These are phyloP conservation scores for Petromus typicus DNA, from an alignment of 2,113 vertebrate species.

Conservation along the genomic window DNA sequence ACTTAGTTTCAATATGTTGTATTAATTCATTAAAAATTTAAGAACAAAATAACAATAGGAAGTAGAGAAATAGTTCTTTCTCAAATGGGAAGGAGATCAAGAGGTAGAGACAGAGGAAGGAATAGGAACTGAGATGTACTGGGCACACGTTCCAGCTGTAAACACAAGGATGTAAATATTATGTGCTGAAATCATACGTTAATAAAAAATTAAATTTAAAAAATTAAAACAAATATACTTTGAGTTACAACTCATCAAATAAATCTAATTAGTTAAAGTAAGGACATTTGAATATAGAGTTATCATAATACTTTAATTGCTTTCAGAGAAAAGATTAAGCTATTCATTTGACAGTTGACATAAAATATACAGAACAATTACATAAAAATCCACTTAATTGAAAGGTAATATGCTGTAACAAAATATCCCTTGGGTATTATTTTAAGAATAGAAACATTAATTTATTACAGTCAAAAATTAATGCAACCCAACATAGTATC, in stretches of 20 bases:
- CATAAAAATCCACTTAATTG: slow-evolving; percentile 84
- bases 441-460: slow-evolving; percentile 79
- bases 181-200: neutral
- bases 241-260: slow-evolving; percentile 27
- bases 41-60: neutral
- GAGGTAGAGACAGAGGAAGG: neutral
- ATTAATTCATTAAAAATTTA: neutral
- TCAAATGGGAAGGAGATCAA: neutral
- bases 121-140: fast-evolving
- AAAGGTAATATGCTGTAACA: slow-evolving; percentile 69
- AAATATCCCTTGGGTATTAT: slow-evolving; percentile 79
- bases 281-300: slow-evolving; percentile 35
- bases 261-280: slow-evolving; percentile 55
- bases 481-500: slow-evolving; percentile 15
- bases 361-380: slow-evolving; percentile 81
- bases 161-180: neutral
- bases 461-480: slow-evolving; percentile 73
- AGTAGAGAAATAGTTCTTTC: neutral
- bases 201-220: neutral
- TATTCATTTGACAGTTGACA: slow-evolving; percentile 75
- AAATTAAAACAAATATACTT: slow-evolving; percentile 56
- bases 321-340: slow-evolving; percentile 81
- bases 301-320: slow-evolving; percentile 65
- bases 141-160: neutral
- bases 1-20: neutral